Base-by-base conservation (phyloP, 2,888 invertebrate species). In the Orthonychiurus folsomi region DNA sequence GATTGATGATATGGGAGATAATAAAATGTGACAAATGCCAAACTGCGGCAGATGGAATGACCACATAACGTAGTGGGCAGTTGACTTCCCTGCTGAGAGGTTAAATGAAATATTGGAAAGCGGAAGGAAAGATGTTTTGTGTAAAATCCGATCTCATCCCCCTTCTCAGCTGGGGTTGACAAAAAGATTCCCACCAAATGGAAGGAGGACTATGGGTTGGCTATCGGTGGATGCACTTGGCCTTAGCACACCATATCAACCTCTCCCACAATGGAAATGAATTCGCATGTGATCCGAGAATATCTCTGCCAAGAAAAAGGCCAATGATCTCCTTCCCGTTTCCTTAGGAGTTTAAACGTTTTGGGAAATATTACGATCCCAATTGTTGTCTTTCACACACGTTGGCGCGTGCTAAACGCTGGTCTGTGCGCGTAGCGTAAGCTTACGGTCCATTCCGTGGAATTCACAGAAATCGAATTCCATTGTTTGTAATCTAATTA, bases 51-150 rank as follows among this genome's bases (percentile, higher is more conserved):
- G 37, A 37, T 37, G 5, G 37, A 15, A 37, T 5, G 37, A 37
- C 37, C 37, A 37, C 5, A n/a, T n/a, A n/a, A n/a, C n/a, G n/a
- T n/a, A n/a, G n/a, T n/a, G n/a, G n/a, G n/a, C n/a, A n/a, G n/a
- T n/a, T n/a, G n/a, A n/a, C n/a, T n/a, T n/a, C n/a, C n/a, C 37
- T 37, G 37, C 37, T 37, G 37, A 37, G 37, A 37, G 37, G 37
- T 37, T 37, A 37, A 37, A 37, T 37, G 37, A 15, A 37, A 37
- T 15, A n/a, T n/a, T n/a, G 37, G 37, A 37, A 37, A 37, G 37
- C 37, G 37, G 37, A 37, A 37, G 37, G 37, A 37, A 37, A 37
- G 37, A 37, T 37, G 15, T 37, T 37, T 37, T 37, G 37, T 5
- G 9, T 37, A 5, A 37, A 37, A 37, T 37, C 37, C 15, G 5